phyloP scores from a whole-genome alignment of 2,113 vertebrate genomes.

The Dolichotis patagonum region DNA sequence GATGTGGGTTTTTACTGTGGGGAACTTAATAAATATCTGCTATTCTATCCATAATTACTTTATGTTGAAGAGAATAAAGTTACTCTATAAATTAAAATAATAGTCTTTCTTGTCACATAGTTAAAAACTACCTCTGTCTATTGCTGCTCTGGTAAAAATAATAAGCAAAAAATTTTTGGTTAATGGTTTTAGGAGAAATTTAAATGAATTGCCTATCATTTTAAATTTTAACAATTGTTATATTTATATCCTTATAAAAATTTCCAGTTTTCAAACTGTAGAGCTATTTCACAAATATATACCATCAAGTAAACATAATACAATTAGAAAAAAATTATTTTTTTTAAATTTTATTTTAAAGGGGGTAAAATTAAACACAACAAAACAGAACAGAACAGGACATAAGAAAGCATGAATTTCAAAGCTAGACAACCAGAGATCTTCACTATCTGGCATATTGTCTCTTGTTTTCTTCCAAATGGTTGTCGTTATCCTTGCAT shows the following conservation, averaged over 20 bases:
- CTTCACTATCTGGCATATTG: no score
- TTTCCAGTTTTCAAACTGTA: neutral
- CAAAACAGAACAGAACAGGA: no score
- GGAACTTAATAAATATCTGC: slow-evolving; percentile 18
- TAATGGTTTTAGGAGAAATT: neutral
- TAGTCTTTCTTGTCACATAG: neutral
- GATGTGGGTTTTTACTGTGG: neutral
- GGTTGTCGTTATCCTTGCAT: no score
- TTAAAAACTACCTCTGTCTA: neutral
- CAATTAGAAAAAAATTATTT: neutral
- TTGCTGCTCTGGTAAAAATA: neutral
- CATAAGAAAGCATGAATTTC: no score
- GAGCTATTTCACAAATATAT: slow-evolving; percentile 20
- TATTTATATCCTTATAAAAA: slow-evolving; percentile 20
- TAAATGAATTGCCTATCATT: neutral
- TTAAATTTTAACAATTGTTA: neutral
- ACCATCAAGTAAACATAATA: neutral
- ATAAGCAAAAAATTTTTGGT: neutral
- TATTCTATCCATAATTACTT: neutral
- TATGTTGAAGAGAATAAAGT: slow-evolving; percentile 3
- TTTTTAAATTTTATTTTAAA: no score
- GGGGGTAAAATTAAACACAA: no score
- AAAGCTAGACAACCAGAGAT: no score
- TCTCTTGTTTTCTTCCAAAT: no score
- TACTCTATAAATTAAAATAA: neutral